Base-by-base conservation (phyloP, 2,888 invertebrate species). In the Cynaeus angustus region DNA sequence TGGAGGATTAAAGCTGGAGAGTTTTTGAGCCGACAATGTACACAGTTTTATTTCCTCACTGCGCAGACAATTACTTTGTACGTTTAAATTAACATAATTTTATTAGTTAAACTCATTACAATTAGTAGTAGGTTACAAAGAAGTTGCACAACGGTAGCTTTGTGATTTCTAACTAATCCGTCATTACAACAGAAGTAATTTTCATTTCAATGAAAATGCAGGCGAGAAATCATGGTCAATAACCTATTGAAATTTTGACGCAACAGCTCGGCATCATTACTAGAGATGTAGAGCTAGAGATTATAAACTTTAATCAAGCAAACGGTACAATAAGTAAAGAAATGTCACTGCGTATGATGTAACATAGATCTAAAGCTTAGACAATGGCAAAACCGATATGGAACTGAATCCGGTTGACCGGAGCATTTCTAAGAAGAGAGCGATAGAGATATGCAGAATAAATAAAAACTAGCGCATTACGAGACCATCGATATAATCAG, bases 1-100 rank as follows among this genome's bases (percentile, higher is more conserved):
- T 55, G 38, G 55, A 55, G 55, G 55, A 55, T 55, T 55, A 55
- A 55, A 37, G 33, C 14, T 30, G 10, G 33, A n/a, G n/a, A n/a
- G n/a, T n/a, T n/a, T n/a, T n/a, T n/a, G n/a, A n/a, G n/a, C n/a
- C n/a, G n/a, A n/a, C n/a, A n/a, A n/a, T n/a, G n/a, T n/a, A n/a
- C n/a, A 4, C 21, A 21, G 21, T 21, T 21, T 21, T 4, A n/a
- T 4, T 21, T 21, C 33, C n/a, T 6, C 33, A 33, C n/a, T 33
- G 33, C 6, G 33, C 3, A 33, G n/a, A n/a, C n/a, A n/a, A n/a
- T n/a, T n/a, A n/a, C n/a, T n/a, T n/a, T n/a, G n/a, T n/a, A n/a
- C n/a, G n/a, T 33, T 33, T 1, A 33, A 33, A 33, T 33, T 33
- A 33, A 1, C 7, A 7, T 33, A 33, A 33, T 33, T 33, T 33